Evolutionary conservation across 2,113 vertebrate species (phyloP), one percentile per base, ranked within the genome.

Genomic region (Pleuronectes platessa): DNA sequence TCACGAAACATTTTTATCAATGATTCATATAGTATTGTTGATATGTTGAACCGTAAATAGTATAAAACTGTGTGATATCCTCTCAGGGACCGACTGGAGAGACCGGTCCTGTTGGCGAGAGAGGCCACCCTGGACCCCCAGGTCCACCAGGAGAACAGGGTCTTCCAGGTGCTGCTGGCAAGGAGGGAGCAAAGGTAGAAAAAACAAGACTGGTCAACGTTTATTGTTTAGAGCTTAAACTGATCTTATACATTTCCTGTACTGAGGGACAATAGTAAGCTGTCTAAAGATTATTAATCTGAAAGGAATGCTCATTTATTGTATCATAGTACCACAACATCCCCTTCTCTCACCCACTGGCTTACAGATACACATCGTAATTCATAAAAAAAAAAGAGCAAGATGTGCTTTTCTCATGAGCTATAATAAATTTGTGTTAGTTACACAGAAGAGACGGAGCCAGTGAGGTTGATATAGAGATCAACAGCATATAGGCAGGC

Each of bases 131-230:
- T n/a, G 98, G 98, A 62, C 96, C 98, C 62, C 97, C 97, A 1
- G 98, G 98, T 0, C 97, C 98, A 61, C 98, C 98, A 11, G 98
- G 98, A 74, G 97, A 99, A 84, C 97, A 98, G 81, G 98, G 98
- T 74, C 96, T 99, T 81, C 97, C 98, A 55, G 98, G 98, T 60
- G 94, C 96, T 75, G 97, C 96, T 86, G 98, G 98, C 74, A 99
- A 98, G 90, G 98, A 99, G 90, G 98, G 98, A 81, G 97, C 96
- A 77, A 99, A 99, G 96, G 98, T 99, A 54, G 62, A 53, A 10
- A 40, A 59, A 61, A 31, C 7, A 40, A 45, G 8, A 26, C 14
- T 7, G 20, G 27, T 0, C 3, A 23, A 5, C 3, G 24, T 55
- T 42, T 18, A 54, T 5, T 42, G 26, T 20, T 56, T 21, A 26